Percentiles rank a stretch among this genome's conserved stretches.
Evolutionary conservation across 2,113 vertebrate species (phyloP).

Genomic region (Lonchura striata): DNA sequence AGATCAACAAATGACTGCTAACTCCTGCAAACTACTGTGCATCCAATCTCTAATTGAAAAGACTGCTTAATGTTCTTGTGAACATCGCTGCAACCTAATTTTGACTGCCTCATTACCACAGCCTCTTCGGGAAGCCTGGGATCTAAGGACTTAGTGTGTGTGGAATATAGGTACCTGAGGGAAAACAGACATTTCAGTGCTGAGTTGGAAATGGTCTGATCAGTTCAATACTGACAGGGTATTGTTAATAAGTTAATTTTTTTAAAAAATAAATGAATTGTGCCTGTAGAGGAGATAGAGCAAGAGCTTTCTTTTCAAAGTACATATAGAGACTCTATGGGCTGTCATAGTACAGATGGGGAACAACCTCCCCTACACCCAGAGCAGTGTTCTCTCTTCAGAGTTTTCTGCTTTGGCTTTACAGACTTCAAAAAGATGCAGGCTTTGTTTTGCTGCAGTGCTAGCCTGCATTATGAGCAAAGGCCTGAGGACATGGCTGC

Average conservation of each 20-base stretch:
- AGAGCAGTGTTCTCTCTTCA: not conserved
- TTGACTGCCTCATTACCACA: not conserved
- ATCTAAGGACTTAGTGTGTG: not conserved
- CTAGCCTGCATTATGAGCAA: not conserved
- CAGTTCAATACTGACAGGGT: not conserved
- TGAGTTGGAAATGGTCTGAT: not conserved
- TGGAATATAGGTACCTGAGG: not conserved
- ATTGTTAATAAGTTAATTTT: not conserved
- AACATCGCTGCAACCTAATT: not conserved
- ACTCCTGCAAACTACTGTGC: not conserved
- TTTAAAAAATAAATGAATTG: not conserved
- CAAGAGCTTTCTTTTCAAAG: not conserved
- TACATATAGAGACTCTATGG: fast-evolving
- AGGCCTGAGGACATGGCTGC: not conserved
- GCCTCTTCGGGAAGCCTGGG: not conserved
- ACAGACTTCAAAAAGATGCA: not conserved
- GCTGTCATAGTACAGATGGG: not conserved
- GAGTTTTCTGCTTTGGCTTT: not conserved
- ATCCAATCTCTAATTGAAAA: not conserved
- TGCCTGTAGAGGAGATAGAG: not conserved
- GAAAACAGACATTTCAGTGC: not conserved
- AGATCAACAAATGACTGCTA: not conserved
- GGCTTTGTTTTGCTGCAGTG: not conserved
- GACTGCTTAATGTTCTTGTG: not conserved
- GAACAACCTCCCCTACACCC: not conserved